A percentile compares a stretch with the other conserved stretches of the same genome.
These are phyloP conservation scores for Oasisia sp. DNA, from an alignment of 2,888 invertebrate species.

Conservation along the genomic window DNA sequence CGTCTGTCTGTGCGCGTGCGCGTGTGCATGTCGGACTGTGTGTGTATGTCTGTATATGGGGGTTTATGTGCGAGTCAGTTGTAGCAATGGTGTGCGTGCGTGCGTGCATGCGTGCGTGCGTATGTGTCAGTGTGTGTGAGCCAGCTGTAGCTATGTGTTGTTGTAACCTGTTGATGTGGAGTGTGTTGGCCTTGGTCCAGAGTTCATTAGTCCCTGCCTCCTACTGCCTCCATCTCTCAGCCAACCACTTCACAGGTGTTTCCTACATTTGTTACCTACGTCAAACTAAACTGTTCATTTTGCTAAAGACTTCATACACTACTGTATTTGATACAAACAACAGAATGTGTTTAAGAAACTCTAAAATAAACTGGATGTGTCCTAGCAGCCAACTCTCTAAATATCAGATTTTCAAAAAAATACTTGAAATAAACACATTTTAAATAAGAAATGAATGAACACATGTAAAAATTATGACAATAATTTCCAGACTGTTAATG, in stretches of 20 bases:
- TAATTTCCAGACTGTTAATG: too few species aligned
- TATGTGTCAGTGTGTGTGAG: not conserved
- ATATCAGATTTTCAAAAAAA: not conserved
- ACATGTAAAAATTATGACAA: too few species aligned
- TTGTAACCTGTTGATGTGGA: not conserved
- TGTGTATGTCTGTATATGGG: too few species aligned
- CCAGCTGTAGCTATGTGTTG: not conserved
- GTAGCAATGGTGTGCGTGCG: too few species aligned
- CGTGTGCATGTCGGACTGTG: too few species aligned
- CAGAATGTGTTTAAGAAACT: not conserved
- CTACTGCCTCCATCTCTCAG: not conserved
- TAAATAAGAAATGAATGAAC: too few species aligned
- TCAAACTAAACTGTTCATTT: not conserved
- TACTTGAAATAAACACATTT: too few species aligned
- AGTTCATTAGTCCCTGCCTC: not conserved
- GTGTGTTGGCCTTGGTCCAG: not conserved
- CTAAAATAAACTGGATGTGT: not conserved
- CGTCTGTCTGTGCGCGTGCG: too few species aligned
- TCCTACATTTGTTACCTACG: not conserved
- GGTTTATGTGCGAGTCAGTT: too few species aligned
- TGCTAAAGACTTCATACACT: not conserved
- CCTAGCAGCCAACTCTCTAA: not conserved
- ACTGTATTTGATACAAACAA: not conserved
- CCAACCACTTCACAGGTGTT: not conserved
- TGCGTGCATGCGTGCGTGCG: not conserved